These are phyloP conservation scores for Neria commutata DNA, from an alignment of 2,888 invertebrate species.

Conservation along the genomic window DNA sequence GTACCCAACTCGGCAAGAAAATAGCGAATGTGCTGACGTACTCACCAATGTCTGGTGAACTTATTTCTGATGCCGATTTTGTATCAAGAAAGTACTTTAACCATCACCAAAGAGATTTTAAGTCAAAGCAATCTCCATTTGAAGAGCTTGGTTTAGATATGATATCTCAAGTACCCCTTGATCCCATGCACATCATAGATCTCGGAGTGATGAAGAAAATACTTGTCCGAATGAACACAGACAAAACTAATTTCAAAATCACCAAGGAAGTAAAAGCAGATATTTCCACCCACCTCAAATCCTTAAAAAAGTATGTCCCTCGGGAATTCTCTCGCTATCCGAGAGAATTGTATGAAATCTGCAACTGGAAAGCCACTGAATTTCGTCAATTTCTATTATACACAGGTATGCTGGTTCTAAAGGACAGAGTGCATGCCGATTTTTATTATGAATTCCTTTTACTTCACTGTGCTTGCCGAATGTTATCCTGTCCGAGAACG, in stretches of 20 bases:
- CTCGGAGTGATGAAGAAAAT: slow-evolving; percentile 11
- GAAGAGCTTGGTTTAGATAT: background rate
- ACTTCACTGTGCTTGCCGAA: slow-evolving; percentile 12
- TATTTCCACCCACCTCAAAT: background rate
- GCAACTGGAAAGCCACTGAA: slow-evolving; percentile 5
- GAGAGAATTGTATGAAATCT: background rate
- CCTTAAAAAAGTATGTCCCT: background rate
- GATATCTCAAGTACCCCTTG: background rate
- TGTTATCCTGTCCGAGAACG: slow-evolving; percentile 10
- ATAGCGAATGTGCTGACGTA: slow-evolving; percentile 1
- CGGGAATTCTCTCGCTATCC: background rate
- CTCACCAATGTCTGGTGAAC: background rate
- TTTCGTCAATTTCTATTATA: background rate
- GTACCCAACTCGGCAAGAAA: slow-evolving; percentile 5
- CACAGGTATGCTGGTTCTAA: background rate
- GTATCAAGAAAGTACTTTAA: slow-evolving; percentile 1
- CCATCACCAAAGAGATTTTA: background rate
- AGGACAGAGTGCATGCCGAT: background rate
- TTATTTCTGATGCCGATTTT: slow-evolving; percentile 2
- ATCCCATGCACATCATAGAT: slow-evolving; percentile 16
- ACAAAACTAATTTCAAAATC: background rate
- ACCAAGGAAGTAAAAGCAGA: background rate
- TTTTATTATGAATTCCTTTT: slow-evolving; percentile 6
- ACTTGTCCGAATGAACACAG: background rate
- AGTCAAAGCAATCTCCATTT: background rate